Evolutionary conservation across 64 coral and sea anemone genomes (phyloP).

Genomic region (Catalaphyllia jardinei): DNA sequence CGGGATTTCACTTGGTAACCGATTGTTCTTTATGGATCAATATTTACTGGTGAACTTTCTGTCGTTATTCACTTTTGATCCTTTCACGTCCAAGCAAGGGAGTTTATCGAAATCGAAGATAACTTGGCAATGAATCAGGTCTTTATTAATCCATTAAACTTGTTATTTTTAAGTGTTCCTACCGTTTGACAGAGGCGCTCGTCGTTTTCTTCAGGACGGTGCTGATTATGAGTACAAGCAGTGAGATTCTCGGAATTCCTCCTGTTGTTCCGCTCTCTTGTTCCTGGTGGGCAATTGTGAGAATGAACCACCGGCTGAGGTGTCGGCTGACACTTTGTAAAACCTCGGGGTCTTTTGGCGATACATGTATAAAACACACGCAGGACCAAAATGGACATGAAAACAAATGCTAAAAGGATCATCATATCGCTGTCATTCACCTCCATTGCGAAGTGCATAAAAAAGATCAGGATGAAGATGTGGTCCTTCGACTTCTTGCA

Average conservation of each 20-base stretch:
- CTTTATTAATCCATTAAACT: too few species aligned
- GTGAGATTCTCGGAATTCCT: background rate
- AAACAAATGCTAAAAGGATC: background rate
- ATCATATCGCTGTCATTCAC: background rate
- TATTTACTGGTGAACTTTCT: too few species aligned
- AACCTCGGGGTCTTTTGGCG: background rate
- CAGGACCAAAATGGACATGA: background rate
- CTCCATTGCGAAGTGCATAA: background rate
- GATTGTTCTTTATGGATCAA: too few species aligned
- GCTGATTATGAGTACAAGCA: background rate
- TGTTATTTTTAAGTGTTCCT: background rate
- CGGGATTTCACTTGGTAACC: too few species aligned
- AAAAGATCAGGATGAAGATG: too few species aligned
- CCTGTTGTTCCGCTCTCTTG: background rate
- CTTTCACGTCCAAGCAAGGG: too few species aligned
- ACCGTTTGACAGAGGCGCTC: background rate
- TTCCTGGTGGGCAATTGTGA: background rate
- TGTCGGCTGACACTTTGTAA: background rate
- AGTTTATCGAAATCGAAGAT: too few species aligned
- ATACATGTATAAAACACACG: background rate
- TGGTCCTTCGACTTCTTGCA: too few species aligned
- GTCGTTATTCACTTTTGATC: too few species aligned
- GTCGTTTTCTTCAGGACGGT: background rate
- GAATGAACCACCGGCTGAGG: background rate
- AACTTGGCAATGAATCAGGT: too few species aligned